Evolutionary conservation across 2,888 invertebrate species (phyloP).

Genomic region (Heliothis peltigera): DNA sequence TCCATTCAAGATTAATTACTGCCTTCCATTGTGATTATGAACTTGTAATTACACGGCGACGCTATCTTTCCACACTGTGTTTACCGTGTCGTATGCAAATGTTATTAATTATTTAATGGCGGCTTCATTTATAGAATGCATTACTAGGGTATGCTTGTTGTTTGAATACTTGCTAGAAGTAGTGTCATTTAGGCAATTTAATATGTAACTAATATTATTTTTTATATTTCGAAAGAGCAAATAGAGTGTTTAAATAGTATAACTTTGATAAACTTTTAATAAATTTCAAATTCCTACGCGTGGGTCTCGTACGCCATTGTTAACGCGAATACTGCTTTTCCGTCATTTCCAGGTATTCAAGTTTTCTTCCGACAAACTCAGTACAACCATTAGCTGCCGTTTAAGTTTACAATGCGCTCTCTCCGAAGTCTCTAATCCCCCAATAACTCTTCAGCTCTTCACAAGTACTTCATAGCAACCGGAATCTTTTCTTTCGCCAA

Average conservation of each 20-base stretch:
- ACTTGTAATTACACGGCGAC: conserved; percentile 56
- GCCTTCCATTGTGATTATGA: conserved; percentile 58
- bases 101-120: conserved; percentile 51
- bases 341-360: not conserved
- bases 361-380: not conserved
- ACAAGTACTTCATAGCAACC: not conserved
- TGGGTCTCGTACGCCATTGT: not conserved
- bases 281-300: too few relatives aligned
- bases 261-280: too few relatives aligned
- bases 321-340: not conserved
- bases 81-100: conserved; percentile 50
- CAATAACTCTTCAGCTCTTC: not conserved
- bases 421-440: not conserved
- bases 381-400: not conserved
- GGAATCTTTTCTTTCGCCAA: conserved; percentile 1
- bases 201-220: too few relatives aligned
- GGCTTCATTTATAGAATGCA: conserved; percentile 40
- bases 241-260: too few relatives aligned
- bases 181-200: too few relatives aligned
- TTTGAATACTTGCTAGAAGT: conserved; percentile 24
- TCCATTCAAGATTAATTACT: conserved; percentile 72
- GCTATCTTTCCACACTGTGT: conserved; percentile 44
- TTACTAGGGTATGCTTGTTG: conserved; percentile 30
- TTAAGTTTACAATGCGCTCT: conserved; percentile 3
- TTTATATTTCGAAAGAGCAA: too few relatives aligned